Evolutionary conservation across 2,888 invertebrate species (phyloP).

Genomic region (Galerucella pusilla): DNA sequence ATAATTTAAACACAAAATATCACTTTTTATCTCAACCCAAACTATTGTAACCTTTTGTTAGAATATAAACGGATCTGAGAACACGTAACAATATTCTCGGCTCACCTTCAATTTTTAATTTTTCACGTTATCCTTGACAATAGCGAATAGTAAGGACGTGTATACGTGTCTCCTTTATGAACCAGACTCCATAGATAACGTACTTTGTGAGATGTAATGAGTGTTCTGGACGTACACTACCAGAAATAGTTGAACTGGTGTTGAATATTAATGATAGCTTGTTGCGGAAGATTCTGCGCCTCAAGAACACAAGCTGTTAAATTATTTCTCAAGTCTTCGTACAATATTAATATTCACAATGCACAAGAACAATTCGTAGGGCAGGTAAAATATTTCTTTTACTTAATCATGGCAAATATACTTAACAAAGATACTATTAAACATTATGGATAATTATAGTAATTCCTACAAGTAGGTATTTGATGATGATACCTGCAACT

Average conservation of each 20-base stretch:
- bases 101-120: not conserved
- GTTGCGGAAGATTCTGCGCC: not conserved
- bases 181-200: constrained; percentile 3
- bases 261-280: not conserved
- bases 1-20: not conserved
- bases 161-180: constrained; percentile 1
- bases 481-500: not conserved
- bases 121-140: not conserved
- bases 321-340: not conserved
- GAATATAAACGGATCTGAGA: not conserved
- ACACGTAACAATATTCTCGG: not conserved
- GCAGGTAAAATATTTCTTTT: too few species aligned
- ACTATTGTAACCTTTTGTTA: not conserved
- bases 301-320: not conserved
- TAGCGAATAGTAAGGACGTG: not conserved
- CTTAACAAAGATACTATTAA: too few species aligned
- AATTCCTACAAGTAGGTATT: too few species aligned
- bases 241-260: not conserved
- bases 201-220: not conserved
- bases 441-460: too few species aligned
- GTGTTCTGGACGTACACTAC: not conserved
- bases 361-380: too few species aligned
- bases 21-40: not conserved
- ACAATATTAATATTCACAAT: too few species aligned
- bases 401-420: too few species aligned